Evolutionary conservation across 1,140 invertebrate genomes (phyloP), one percentile per base, ranked within the genome.

Genomic region (Meloidogyne floridensis): DNA sequence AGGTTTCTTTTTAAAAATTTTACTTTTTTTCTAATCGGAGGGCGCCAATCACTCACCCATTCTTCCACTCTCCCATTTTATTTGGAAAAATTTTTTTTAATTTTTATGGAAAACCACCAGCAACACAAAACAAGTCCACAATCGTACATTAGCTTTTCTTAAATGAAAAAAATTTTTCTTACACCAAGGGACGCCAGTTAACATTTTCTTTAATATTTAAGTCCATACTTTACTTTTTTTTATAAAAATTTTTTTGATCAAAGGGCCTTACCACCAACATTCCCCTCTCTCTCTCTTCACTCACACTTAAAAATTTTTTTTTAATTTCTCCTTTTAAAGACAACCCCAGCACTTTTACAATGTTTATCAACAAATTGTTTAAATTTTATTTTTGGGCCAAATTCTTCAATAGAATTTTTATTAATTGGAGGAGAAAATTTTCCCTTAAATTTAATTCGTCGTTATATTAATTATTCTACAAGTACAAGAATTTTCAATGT

Each of bases 341-440:
- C 79, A 7, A 81, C 80, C 5, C 80, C 80, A 15, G 80, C 80
- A 54, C 47, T 65, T 11, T 72, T 81, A 11, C 77, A 81, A 71
- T 77, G 74, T 15, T 51, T 81, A 15, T 71, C 80, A 15, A 43
- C 47, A 32, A 59, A 71, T 54, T 54, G 56, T 47, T 70, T 81
- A 56, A 20, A 56, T 7, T n/a, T 51, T 32, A 65, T 81, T 32
- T 77, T 81, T 51, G 80, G 80, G 9, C 54, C n/a, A 70, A 43
- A 65, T 53, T 81, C 80, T 13, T 13, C 43, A 9, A 69, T 81
- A 47, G 51, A 80, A 47, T 51, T 47, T 47, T n/a, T 81, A 32
- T 72, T 81, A 15, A 51, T 81, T 54, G 80, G 80, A 11, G 80
- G 80, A 15, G 80, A 81, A 32, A 65, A 43, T 47, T 81, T 81